These are phyloP conservation scores for Thecophora atra DNA, from an alignment of 2,888 invertebrate species.

Conservation along the genomic window DNA sequence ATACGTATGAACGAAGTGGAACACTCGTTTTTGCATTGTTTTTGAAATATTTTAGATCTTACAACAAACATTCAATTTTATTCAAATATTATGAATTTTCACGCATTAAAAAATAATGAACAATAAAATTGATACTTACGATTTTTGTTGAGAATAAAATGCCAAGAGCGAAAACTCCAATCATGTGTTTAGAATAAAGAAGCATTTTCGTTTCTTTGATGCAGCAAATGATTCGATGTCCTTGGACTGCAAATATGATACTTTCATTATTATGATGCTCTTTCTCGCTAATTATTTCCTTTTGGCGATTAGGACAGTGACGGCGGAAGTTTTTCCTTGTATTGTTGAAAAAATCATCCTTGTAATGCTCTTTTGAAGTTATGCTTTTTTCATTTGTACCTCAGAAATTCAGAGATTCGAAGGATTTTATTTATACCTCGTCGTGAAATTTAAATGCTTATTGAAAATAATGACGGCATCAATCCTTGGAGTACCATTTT, in stretches of 20 bases:
- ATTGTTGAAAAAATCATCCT: neutral
- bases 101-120: too few species aligned
- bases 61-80: too few species aligned
- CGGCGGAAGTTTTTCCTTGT: constrained; percentile 41
- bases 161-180: constrained; percentile 36
- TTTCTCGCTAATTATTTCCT: constrained; percentile 44
- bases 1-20: too few species aligned
- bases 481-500: constrained; percentile 20
- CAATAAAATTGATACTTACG: constrained; percentile 22
- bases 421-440: neutral
- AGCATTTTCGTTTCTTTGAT: constrained; percentile 54
- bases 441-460: neutral
- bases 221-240: constrained; percentile 46
- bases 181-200: constrained; percentile 50
- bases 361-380: neutral
- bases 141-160: constrained; percentile 26
- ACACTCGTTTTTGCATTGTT: too few species aligned
- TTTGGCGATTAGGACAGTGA: constrained; percentile 3
- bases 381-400: constrained; percentile 11
- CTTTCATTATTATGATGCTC: constrained; percentile 52
- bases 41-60: too few species aligned
- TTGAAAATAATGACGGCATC: constrained; percentile 27
- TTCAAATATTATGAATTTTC: too few species aligned
- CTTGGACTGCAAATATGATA: constrained; percentile 58
- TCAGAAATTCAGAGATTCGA: neutral